These are phyloP conservation scores for Agrotis puta DNA, from an alignment of 2,888 invertebrate genomes.

Conservation along the genomic window DNA sequence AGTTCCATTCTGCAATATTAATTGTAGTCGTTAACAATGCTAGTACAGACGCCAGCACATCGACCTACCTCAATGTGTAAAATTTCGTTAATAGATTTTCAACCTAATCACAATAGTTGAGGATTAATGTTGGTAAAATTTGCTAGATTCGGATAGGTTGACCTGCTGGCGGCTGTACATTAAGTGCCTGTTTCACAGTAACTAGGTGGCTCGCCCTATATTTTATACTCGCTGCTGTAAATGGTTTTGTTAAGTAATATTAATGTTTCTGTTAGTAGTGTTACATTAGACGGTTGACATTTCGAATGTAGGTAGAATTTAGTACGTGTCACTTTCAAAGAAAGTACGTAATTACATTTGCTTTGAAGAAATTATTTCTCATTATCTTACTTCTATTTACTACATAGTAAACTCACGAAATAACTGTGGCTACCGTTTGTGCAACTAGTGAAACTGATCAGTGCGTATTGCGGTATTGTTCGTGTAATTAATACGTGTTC, in stretches of 20 bases:
- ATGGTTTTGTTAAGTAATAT: conserved; percentile 7
- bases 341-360: neutral
- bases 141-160: too few relatives aligned
- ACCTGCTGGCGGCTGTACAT: too few relatives aligned
- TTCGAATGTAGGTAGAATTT: neutral
- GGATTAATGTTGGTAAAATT: too few relatives aligned
- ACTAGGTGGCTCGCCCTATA: conserved; percentile 10
- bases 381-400: neutral
- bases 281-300: conserved; percentile 5
- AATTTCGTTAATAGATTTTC: too few relatives aligned
- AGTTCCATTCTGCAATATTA: conserved; percentile 4
- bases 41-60: too few relatives aligned
- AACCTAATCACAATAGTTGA: too few relatives aligned
- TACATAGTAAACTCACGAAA: neutral
- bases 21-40: conserved; percentile 11
- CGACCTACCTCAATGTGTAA: too few relatives aligned
- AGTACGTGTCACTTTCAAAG: neutral
- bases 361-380: neutral
- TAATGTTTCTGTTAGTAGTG: neutral
- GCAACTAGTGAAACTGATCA: conserved; percentile 27
- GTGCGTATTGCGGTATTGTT: conserved; percentile 13
- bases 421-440: neutral
- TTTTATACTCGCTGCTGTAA: conserved; percentile 1
- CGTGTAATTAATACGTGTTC: conserved; percentile 16
- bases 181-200: conserved; percentile 4